Conservation (phyloP, 2,797 vertebrate genomes). For the Dromococcyx pavoninus region DNA sequence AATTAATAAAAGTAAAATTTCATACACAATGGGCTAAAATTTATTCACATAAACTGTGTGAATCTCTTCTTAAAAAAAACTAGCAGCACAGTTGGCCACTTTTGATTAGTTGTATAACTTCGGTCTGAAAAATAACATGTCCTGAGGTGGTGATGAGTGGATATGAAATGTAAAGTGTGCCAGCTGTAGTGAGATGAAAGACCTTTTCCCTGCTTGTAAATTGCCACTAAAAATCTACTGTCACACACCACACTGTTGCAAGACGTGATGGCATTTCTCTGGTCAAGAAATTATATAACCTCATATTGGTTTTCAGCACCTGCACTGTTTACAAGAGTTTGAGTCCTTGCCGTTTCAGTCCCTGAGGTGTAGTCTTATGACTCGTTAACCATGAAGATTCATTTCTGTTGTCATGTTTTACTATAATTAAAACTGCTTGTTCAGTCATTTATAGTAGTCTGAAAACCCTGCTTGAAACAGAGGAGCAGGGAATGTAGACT, state of each 20-base stretch:
- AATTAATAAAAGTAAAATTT: not conserved
- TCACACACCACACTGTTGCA: slow-evolving; percentile 3
- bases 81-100: not conserved
- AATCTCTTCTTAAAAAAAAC: not conserved
- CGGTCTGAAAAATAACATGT: not conserved
- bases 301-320: slow-evolving; percentile 63
- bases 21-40: not conserved
- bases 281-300: slow-evolving; percentile 54
- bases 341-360: not conserved
- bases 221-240: slow-evolving; percentile 2
- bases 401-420: slow-evolving; percentile 41
- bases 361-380: slow-evolving; percentile 41
- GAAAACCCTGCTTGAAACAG: not conserved
- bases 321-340: slow-evolving; percentile 53
- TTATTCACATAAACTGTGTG: not conserved
- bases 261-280: slow-evolving; percentile 48
- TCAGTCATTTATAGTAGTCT: slow-evolving; percentile 25
- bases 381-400: slow-evolving; percentile 16
- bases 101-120: not conserved
- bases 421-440: slow-evolving; percentile 48
- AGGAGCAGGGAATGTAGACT: not conserved
- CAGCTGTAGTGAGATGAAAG: slow-evolving; percentile 16
- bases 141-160: not conserved
- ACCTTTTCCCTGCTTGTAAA: not conserved
- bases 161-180: not conserved